phyloP scores from a whole-genome alignment of 2,888 invertebrate species.

The Cetonia aurata region DNA sequence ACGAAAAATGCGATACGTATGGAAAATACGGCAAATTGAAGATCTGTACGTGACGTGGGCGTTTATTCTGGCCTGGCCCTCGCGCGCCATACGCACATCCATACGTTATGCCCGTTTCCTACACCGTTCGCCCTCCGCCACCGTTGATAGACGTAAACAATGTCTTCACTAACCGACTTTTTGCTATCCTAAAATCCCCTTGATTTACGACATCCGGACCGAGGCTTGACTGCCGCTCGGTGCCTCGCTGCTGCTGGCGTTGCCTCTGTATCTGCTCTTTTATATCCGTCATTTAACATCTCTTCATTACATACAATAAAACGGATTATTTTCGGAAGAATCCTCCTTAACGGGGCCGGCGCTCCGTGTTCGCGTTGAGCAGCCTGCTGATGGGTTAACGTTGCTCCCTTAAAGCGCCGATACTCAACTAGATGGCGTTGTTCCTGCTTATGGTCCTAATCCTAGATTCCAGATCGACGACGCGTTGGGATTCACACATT shows the following conservation, averaged over 20 bases:
- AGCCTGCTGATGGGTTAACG: no score
- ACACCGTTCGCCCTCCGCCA: conserved; percentile 18
- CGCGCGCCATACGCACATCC: neutral
- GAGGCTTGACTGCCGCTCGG: conserved; percentile 42
- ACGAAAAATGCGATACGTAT: no score
- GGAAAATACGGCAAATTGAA: no score
- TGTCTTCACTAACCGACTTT: conserved; percentile 55
- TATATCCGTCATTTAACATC: conserved; percentile 48
- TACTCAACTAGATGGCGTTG: no score
- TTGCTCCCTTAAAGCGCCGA: no score
- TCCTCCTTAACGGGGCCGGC: neutral
- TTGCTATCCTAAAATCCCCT: conserved; percentile 56
- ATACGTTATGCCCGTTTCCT: conserved; percentile 24
- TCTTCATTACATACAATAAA: conserved; percentile 48
- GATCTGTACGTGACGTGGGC: neutral
- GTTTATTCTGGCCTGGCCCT: no score
- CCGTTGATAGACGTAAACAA: conserved; percentile 58
- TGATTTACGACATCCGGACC: conserved; percentile 58
- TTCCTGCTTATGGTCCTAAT: no score
- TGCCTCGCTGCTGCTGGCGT: conserved; percentile 31
- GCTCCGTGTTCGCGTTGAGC: no score
- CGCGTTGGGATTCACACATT: no score
- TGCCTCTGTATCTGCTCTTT: conserved; percentile 47
- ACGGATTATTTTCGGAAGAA: conserved; percentile 47
- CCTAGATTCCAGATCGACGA: no score